Base-by-base conservation (phyloP, 1,140 invertebrate species). In the Carcinoscorpius rotundicauda region DNA sequence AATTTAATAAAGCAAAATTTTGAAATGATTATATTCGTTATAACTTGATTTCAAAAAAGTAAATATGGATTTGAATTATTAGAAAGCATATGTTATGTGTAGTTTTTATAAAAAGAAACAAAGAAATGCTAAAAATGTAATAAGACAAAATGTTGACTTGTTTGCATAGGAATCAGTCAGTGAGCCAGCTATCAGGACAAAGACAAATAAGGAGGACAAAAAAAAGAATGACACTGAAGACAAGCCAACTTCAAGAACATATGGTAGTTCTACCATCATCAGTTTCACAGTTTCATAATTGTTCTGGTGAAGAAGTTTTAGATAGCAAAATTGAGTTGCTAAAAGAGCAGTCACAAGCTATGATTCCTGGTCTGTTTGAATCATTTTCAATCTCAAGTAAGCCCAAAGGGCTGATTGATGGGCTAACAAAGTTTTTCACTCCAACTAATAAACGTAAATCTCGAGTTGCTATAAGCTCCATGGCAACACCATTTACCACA, bases 381-480 rank as follows among this genome's bases (percentile, higher is more conserved):
- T n/a, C 50, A 4, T 50, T 53, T 9, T 62, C 56, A n/a, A 58
- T 68, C 61, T 63, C 60, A 59, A 57, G 61, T 8, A 65, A 68
- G 61, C 65, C 63, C 4, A 65, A 68, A 52, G 68, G 66, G 49
- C 62, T 72, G 4, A 65, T 70, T 48, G 74, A 75, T 64, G 76
- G 75, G 9, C 69, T 78, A 4, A 70, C 71, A 9, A 65, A 70
- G 58, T 78, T 77, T 70, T 78, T 78, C 61, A 78, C 75, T 29
- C 73, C 75, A 49, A 71, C 68, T 49, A 72, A 74, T 62, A 72
- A 70, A 63, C 58, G 75, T 29, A 79, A 81, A 72, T 72, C 72
- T 29, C 64, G 68, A 52, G 68, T 69, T 49, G 67, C 67, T 53
- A 68, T 68, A 48, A 29, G 29, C 29, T 29, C 29, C 29, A 29